Evolutionary conservation across 1,140 invertebrate species (phyloP).

Genomic region (Popillia japonica): DNA sequence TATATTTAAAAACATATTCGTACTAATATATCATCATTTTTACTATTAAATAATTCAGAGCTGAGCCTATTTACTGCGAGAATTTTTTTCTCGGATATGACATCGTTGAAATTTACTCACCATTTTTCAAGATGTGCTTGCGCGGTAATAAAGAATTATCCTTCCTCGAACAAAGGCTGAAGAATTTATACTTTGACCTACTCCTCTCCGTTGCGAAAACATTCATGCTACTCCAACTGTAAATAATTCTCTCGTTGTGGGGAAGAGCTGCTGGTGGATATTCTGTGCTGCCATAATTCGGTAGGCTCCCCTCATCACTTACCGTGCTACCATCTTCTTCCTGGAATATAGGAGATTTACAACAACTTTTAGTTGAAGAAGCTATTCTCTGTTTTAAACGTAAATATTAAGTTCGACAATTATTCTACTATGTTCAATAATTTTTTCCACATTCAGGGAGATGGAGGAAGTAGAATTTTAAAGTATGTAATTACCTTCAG

Average conservation of each 20-base stretch:
- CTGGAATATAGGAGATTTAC: background rate
- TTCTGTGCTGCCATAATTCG: conserved; percentile 34
- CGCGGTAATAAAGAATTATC: conserved; percentile 30
- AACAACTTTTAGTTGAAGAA: no score
- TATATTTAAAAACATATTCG: background rate
- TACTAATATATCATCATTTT: conserved; percentile 24
- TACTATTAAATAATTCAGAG: conserved; percentile 3
- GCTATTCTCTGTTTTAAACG: no score
- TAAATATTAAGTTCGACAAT: no score
- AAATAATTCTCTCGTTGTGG: conserved; percentile 66
- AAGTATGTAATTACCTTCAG: no score
- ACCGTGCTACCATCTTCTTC: background rate
- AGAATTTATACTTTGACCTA: conserved; percentile 41
- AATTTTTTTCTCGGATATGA: background rate
- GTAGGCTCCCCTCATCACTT: background rate
- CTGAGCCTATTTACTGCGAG: background rate
- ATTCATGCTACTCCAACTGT: conserved; percentile 76
- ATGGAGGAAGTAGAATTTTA: no score
- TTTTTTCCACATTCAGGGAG: no score
- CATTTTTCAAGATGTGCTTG: conserved; percentile 75
- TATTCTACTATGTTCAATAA: no score
- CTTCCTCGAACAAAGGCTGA: conserved; percentile 37
- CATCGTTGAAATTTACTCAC: conserved; percentile 58
- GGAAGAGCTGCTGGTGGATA: background rate
- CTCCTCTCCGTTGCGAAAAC: conserved; percentile 62